Conservation (phyloP, 2,797 vertebrate species). For the Hydrolagus colliei region DNA sequence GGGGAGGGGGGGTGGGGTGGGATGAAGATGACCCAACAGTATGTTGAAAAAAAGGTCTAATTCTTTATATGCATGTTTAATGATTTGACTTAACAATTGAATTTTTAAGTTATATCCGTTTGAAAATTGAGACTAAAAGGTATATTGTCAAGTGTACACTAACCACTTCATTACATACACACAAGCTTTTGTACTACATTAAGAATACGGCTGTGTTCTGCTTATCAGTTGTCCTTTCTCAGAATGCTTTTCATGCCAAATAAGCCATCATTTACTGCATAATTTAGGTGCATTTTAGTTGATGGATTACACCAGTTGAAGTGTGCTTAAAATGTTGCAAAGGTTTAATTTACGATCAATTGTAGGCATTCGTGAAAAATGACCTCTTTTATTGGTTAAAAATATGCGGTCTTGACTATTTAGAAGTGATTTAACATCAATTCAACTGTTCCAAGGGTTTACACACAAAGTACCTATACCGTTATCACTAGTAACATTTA, state of each 20-base stretch:
- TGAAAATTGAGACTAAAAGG: too few species aligned
- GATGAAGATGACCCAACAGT: too few species aligned
- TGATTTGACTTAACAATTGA: too few species aligned
- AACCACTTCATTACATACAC: too few species aligned
- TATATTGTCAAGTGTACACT: too few species aligned
- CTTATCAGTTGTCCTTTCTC: not conserved
- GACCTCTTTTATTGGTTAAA: not conserved
- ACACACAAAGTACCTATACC: not conserved
- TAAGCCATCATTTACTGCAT: not conserved
- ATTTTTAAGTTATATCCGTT: too few species aligned
- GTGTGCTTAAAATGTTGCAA: not conserved
- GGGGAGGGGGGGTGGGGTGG: too few species aligned
- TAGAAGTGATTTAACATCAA: not conserved
- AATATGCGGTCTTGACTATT: not conserved
- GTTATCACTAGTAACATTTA: not conserved
- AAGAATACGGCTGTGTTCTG: not conserved
- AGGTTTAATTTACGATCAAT: not conserved
- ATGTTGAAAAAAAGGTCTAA: too few species aligned
- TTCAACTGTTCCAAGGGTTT: not conserved
- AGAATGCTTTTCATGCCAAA: not conserved
- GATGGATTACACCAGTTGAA: not conserved
- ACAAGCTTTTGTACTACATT: not conserved
- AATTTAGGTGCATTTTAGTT: not conserved
- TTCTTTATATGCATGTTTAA: too few species aligned
- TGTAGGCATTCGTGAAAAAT: not conserved